These are phyloP conservation scores for Meiosimyza platycephala DNA, from an alignment of 2,888 invertebrate genomes.

Conservation along the genomic window DNA sequence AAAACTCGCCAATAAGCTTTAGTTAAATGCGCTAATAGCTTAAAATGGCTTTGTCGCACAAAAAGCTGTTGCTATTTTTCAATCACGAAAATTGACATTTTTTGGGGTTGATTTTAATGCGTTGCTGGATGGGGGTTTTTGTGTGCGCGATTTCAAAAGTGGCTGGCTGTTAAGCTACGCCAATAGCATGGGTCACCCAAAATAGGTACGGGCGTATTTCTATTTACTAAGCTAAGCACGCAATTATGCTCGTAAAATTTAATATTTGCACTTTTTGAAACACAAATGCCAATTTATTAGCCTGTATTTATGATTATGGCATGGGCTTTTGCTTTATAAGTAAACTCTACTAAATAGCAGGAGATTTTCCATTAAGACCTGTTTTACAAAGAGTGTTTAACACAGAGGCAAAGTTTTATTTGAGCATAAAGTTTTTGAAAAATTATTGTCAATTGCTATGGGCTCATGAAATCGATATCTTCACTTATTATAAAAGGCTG, in stretches of 20 bases:
- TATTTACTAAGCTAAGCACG: conserved; percentile 42
- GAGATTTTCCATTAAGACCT: not conserved
- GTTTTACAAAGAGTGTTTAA: conserved; percentile 11
- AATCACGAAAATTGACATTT: conserved; percentile 32
- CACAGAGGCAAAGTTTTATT: too few species aligned
- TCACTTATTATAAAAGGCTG: too few species aligned
- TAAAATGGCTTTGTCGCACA: conserved; percentile 19
- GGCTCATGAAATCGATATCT: too few species aligned
- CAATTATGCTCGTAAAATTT: conserved; percentile 45
- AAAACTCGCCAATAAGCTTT: conserved; percentile 20
- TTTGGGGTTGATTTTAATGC: conserved; percentile 13
- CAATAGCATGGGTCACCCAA: too few species aligned
- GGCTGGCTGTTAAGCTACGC: too few species aligned
- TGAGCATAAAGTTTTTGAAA: too few species aligned
- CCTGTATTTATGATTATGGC: conserved; percentile 17
- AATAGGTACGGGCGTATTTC: not conserved
- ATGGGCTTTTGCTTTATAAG: not conserved
- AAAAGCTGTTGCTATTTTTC: conserved; percentile 16
- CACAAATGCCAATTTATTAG: conserved; percentile 33
- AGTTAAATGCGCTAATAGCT: conserved; percentile 32
- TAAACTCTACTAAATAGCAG: not conserved
- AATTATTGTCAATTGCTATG: too few species aligned
- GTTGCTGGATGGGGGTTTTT: not conserved
- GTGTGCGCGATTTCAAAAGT: too few species aligned
- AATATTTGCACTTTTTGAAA: conserved; percentile 39